Base-by-base conservation (phyloP, 1,140 invertebrate genomes). In the Trichomalopsis sarcophagae region DNA sequence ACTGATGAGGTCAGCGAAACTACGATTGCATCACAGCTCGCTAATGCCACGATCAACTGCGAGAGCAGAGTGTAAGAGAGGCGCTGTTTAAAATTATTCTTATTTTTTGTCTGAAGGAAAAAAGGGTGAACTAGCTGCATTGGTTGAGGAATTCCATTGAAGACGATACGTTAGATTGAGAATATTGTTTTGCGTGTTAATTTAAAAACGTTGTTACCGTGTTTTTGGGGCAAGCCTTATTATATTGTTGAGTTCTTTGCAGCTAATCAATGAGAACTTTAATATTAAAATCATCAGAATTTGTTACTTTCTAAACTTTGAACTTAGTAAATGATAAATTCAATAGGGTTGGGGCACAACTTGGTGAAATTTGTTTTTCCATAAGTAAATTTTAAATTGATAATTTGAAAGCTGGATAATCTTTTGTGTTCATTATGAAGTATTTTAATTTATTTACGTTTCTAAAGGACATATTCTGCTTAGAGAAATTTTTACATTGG, bases 1-100 rank as follows among this genome's bases (percentile, higher is more conserved):
- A 92, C 91, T 9, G 92, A 93, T 21, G 92, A 93, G 87, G 86
- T 91, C 71, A 93, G 91, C 87, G 92, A 93, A 85, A 90, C 89
- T 84, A 93, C 92, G 13, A 90, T 93, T 69, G 91, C 92, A 74
- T 91, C 92, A 40, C 91, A 91, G 85, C 87, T 91, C 30, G 87
- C 87, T 30, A 90, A 87, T 76, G 85, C 87, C 27, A 87, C 89
- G 55, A 84, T 89, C 50, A 89, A 90, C 17, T 78, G 90, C 76
- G 90, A 91, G 81, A 90, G 89, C 85, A 89, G 87, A 79, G 88
- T 91, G 40, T 91, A 91, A 74, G 23, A 17, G n/a, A 33, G 66
- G 47, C 11, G 69, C 27, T 27, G 27, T 50, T 62, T 50, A 5
- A 78, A 81, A 33, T 73, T 40, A 73, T 14, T 71, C 9, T 71